Conservation (phyloP, 2,888 invertebrate species). For the Melinaea marsaeus region DNA sequence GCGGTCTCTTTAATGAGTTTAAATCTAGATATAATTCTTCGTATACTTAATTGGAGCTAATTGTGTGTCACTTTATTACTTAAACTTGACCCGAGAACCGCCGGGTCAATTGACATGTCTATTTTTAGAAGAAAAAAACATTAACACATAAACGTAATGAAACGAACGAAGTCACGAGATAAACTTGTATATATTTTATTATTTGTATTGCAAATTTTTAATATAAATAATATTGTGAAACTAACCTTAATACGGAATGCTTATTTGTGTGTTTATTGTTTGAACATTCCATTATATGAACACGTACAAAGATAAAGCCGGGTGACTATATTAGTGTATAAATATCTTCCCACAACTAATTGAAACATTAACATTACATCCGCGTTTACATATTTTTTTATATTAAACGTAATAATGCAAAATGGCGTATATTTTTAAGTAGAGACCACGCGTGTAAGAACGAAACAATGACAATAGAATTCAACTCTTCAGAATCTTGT, state of each 20-base stretch:
- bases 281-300: too few species aligned
- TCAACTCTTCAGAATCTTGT: slow-evolving; percentile 61
- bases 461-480: slow-evolving; percentile 40
- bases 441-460: neutral
- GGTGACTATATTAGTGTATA: too few species aligned
- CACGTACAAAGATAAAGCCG: too few species aligned
- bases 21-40: slow-evolving; percentile 53
- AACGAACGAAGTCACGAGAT: too few species aligned
- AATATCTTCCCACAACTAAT: slow-evolving; percentile 33
- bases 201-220: too few species aligned
- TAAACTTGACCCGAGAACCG: slow-evolving; percentile 44
- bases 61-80: slow-evolving; percentile 52
- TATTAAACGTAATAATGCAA: too few species aligned
- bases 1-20: slow-evolving; percentile 12
- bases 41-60: slow-evolving; percentile 63
- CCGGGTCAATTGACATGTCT: neutral
- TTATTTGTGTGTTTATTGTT: slow-evolving; percentile 14
- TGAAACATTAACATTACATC: slow-evolving; percentile 25
- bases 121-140: neutral
- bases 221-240: too few species aligned
- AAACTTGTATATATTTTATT: too few species aligned
- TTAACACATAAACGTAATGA: too few species aligned
- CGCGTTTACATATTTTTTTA: neutral
- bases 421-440: too few species aligned
- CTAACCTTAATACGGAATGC: too few species aligned